Conservation (phyloP, 2,797 vertebrate species). For the Picus viridis region DNA sequence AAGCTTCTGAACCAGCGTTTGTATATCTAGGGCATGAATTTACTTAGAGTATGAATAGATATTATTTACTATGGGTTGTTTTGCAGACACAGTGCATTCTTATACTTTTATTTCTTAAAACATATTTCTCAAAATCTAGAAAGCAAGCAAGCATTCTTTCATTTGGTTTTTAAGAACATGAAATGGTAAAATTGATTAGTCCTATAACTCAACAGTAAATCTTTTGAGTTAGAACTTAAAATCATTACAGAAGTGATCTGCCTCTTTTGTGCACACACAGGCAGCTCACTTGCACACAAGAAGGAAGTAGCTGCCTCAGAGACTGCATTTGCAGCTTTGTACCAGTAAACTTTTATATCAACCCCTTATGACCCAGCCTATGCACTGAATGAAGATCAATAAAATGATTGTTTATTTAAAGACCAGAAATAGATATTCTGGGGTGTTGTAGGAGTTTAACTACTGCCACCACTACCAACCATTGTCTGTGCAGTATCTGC, state of each 20-base stretch:
- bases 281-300: background rate
- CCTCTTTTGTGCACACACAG: background rate
- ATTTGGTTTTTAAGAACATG: constrained; percentile 22
- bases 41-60: constrained; percentile 29
- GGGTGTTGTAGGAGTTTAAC: background rate
- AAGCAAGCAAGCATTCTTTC: background rate
- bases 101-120: constrained; percentile 7
- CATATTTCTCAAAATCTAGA: background rate
- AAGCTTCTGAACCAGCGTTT: constrained; percentile 29
- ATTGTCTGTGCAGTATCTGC: background rate
- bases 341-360: background rate
- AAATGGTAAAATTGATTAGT: background rate
- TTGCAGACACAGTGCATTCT: background rate
- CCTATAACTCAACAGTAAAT: background rate
- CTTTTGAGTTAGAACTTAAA: background rate
- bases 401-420: background rate
- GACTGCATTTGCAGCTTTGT: background rate
- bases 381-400: background rate
- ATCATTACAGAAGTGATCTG: background rate
- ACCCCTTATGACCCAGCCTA: background rate
- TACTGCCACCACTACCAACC: fast-evolving
- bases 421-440: background rate
- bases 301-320: background rate
- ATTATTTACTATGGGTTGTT: constrained; percentile 41
- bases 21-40: constrained; percentile 13